A percentile compares a stretch with the other conserved stretches of the same genome.
phyloP scores from a whole-genome alignment of 2,888 invertebrate species.

The Drosophila greeni region DNA sequence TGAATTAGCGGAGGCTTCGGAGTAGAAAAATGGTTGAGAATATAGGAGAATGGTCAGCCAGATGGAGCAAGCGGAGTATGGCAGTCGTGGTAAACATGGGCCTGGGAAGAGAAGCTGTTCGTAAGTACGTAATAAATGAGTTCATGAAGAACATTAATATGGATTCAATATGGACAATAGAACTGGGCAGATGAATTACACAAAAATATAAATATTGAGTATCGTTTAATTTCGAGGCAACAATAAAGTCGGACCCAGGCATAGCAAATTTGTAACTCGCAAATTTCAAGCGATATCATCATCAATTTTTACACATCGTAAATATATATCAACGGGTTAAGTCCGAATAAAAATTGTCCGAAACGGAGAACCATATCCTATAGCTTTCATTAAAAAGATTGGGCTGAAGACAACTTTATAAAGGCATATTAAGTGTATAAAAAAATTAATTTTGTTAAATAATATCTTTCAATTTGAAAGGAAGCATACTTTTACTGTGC shows the following conservation, averaged over 20 bases:
- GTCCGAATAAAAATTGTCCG: no score
- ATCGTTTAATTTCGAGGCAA: not conserved
- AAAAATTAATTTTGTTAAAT: no score
- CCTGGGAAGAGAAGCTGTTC: not conserved
- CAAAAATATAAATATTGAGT: not conserved
- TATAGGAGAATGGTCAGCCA: not conserved
- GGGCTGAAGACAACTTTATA: no score
- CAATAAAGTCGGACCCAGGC: not conserved
- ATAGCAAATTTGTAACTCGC: not conserved
- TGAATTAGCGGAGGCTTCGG: not conserved
- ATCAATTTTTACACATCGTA: no score
- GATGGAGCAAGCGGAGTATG: not conserved
- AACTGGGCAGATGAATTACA: not conserved
- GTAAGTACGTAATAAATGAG: conserved; percentile 1
- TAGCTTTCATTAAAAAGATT: no score
- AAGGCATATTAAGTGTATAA: no score
- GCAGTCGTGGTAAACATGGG: not conserved
- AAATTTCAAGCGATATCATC: not conserved
- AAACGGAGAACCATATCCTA: no score
- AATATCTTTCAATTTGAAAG: no score
- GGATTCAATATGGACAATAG: not conserved
- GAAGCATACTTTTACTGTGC: not conserved
- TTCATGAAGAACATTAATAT: not conserved
- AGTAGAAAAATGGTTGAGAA: not conserved
- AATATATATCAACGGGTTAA: no score